These are phyloP conservation scores for Habrosyne pyritoides DNA, from an alignment of 2,888 invertebrate species.

Conservation along the genomic window DNA sequence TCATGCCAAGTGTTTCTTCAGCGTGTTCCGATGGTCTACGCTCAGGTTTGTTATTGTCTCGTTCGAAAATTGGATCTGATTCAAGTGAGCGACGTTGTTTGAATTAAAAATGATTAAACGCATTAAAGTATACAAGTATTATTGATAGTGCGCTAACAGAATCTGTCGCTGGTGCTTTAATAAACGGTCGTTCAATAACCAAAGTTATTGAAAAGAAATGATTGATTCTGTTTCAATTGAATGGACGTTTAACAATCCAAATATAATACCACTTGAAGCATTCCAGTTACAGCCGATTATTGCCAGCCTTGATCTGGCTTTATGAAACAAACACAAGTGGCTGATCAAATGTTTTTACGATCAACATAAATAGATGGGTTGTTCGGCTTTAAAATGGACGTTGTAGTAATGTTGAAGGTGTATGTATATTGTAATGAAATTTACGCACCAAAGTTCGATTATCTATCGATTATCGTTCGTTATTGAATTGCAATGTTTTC, in stretches of 20 bases:
- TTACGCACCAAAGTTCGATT: not conserved
- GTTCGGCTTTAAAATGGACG: constrained; percentile 19
- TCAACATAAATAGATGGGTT: constrained; percentile 27
- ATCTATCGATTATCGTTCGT: not conserved
- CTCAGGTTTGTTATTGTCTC: not conserved
- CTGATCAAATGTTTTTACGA: constrained; percentile 31
- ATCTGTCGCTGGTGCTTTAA: not conserved
- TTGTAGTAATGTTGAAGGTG: not conserved
- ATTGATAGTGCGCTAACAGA: not conserved
- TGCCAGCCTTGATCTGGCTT: constrained; percentile 28
- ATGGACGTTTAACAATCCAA: constrained; percentile 32
- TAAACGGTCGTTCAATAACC: not conserved
- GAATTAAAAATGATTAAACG: not conserved
- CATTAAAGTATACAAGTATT: not conserved
- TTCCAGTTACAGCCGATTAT: constrained; percentile 24
- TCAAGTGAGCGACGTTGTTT: not conserved
- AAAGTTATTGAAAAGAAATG: not conserved
- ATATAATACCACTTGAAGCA: constrained; percentile 26
- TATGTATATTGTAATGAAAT: not conserved
- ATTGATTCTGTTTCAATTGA: constrained; percentile 9
- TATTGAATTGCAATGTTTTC: not conserved
- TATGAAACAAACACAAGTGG: constrained; percentile 34
- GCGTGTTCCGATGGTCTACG: not conserved
- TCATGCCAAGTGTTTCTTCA: constrained; percentile 1
- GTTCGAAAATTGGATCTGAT: not conserved